Evolutionary conservation across 2,888 invertebrate species (phyloP).

Genomic region (Gryllus longicercus): DNA sequence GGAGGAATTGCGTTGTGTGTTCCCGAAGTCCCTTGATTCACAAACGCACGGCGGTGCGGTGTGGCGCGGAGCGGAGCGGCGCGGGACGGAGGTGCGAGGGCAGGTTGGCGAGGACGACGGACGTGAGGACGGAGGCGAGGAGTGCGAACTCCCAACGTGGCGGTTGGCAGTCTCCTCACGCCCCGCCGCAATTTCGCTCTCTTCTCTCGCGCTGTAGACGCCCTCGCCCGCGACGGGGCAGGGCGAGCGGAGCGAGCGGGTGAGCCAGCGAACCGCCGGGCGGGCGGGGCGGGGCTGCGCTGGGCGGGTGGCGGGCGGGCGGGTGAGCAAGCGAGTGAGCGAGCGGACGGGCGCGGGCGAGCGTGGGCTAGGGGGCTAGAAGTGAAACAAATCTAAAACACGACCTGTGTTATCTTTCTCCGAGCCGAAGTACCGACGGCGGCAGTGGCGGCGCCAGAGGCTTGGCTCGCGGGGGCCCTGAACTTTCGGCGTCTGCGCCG

Average conservation of each 20-base stretch:
- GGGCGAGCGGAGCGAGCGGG: too few species aligned
- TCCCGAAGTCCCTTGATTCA: background rate
- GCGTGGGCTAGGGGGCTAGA: background rate
- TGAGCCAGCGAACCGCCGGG: too few species aligned
- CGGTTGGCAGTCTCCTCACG: background rate
- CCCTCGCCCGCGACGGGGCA: background rate
- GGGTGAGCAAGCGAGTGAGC: too few species aligned
- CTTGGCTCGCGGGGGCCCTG: background rate
- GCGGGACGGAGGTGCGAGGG: too few species aligned
- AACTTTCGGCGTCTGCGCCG: background rate
- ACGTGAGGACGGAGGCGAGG: too few species aligned
- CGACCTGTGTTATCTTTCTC: background rate
- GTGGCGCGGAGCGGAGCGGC: too few species aligned
- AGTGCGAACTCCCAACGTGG: too few species aligned
- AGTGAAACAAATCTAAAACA: slow-evolving; percentile 17
- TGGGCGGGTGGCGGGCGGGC: too few species aligned
- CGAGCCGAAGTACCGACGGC: background rate
- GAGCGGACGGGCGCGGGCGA: too few species aligned
- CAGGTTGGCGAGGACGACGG: too few species aligned
- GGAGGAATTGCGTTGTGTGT: background rate
- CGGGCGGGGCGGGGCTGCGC: too few species aligned
- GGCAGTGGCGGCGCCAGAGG: background rate
- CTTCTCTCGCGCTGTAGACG: background rate
- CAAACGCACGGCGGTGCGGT: background rate
- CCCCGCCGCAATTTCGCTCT: background rate